phyloP scores from a whole-genome alignment of 2,888 invertebrate species.

The Scaptomyza parva region DNA sequence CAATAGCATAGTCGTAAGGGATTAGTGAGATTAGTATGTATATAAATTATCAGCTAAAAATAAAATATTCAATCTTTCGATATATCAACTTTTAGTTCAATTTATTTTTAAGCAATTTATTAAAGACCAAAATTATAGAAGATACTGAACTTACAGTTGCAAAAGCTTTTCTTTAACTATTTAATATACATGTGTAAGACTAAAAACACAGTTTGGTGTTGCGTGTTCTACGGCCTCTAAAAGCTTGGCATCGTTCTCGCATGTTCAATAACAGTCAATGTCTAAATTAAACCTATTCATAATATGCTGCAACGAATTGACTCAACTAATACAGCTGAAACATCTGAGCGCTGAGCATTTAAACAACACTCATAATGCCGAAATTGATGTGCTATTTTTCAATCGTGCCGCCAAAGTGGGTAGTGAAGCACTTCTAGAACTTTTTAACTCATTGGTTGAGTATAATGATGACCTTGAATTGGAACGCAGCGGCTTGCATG shows the following conservation, averaged over 20 bases:
- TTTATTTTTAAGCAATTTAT: not conserved
- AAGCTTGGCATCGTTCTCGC: constrained; percentile 13
- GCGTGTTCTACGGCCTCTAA: constrained; percentile 2
- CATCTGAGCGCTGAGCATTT: constrained; percentile 81
- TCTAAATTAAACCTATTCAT: not conserved
- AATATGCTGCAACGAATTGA: not conserved
- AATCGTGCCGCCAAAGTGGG: constrained; percentile 97
- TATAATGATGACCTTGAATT: constrained; percentile 54
- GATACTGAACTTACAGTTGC: not conserved
- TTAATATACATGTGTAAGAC: not conserved
- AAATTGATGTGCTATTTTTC: constrained; percentile 91
- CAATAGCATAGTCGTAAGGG: constrained; percentile 46
- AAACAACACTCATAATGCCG: constrained; percentile 92
- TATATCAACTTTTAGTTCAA: not conserved
- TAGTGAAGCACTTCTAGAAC: constrained; percentile 94
- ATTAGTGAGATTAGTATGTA: constrained; percentile 29
- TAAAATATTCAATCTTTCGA: constrained; percentile 8
- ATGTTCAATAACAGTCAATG: not conserved
- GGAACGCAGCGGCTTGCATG: constrained; percentile 53
- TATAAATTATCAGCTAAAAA: not conserved
- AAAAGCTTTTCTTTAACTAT: not conserved
- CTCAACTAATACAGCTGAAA: constrained; percentile 50
- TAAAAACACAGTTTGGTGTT: not conserved
- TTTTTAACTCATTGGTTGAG: constrained; percentile 62
- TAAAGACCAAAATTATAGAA: too few relatives aligned